Evolutionary conservation across 2,113 vertebrate genomes (phyloP).

Genomic region (Brevimyrus niger): DNA sequence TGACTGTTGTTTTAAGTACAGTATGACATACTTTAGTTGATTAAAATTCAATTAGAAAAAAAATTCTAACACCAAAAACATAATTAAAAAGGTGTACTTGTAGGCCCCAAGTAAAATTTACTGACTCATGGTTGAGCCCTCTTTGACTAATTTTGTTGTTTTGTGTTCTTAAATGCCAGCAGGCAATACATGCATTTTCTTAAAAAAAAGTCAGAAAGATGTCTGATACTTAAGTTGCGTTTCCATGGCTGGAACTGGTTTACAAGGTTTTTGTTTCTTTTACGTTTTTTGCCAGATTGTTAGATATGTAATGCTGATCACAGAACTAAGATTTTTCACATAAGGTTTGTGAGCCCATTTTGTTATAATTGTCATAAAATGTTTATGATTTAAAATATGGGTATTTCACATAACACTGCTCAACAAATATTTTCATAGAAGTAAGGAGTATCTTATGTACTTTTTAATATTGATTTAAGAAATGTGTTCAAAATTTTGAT

Average conservation of each 20-base stretch:
- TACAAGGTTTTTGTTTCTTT: not conserved
- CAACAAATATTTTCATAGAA: not conserved
- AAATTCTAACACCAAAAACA: not conserved
- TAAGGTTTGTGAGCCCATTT: no score
- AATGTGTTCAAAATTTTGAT: not conserved
- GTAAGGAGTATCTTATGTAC: not conserved
- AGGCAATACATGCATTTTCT: not conserved
- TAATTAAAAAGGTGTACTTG: not conserved
- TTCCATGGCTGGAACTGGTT: not conserved
- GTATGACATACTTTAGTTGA: not conserved
- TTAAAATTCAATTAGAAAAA: no score
- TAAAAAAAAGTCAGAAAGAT: not conserved
- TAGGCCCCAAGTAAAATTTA: not conserved
- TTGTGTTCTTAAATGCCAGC: not conserved
- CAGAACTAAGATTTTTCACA: no score
- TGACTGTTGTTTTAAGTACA: not conserved
- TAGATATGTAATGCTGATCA: no score
- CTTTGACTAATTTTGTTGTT: not conserved
- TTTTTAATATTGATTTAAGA: not conserved
- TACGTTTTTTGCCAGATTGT: no score
- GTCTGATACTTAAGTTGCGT: not conserved
- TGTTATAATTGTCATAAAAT: not conserved
- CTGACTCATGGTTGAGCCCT: not conserved
- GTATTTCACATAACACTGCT: not conserved
- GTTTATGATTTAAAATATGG: not conserved